Conservation (phyloP, 1,140 invertebrate genomes). For the Gryon sp. region DNA sequence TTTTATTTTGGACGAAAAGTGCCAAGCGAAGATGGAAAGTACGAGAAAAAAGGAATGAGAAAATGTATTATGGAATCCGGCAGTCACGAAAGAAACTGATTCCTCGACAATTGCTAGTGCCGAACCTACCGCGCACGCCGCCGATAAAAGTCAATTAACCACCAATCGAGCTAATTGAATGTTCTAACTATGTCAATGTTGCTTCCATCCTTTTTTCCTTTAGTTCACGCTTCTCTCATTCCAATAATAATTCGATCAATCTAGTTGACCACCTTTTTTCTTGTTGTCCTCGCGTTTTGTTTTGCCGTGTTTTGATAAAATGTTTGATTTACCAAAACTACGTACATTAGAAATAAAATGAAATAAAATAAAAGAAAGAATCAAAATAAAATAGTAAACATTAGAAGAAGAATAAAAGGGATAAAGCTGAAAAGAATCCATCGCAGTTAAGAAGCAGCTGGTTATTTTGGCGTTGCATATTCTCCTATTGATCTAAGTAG, state of each 20-base stretch:
- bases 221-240: slow-evolving; percentile 31
- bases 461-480: slow-evolving; percentile 19
- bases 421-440: slow-evolving; percentile 5
- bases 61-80: slow-evolving; percentile 40
- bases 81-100: slow-evolving; percentile 66
- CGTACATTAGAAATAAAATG: background rate
- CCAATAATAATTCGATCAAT: slow-evolving; percentile 46
- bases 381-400: background rate
- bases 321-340: slow-evolving; percentile 19
- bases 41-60: slow-evolving; percentile 5
- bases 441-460: slow-evolving; percentile 37
- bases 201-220: slow-evolving; percentile 8
- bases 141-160: slow-evolving; percentile 76
- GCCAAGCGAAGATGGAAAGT: background rate
- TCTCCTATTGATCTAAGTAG: slow-evolving; percentile 31
- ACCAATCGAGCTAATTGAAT: slow-evolving; percentile 75
- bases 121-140: slow-evolving; percentile 41
- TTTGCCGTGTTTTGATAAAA: slow-evolving; percentile 25
- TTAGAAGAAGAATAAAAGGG: background rate
- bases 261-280: background rate
- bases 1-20: slow-evolving; percentile 56
- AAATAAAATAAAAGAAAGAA: background rate
- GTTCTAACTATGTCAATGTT: slow-evolving; percentile 58
- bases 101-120: slow-evolving; percentile 70
- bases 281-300: slow-evolving; percentile 4